Base-by-base conservation (phyloP, 2,888 invertebrate species). In the Lamproptera curius region DNA sequence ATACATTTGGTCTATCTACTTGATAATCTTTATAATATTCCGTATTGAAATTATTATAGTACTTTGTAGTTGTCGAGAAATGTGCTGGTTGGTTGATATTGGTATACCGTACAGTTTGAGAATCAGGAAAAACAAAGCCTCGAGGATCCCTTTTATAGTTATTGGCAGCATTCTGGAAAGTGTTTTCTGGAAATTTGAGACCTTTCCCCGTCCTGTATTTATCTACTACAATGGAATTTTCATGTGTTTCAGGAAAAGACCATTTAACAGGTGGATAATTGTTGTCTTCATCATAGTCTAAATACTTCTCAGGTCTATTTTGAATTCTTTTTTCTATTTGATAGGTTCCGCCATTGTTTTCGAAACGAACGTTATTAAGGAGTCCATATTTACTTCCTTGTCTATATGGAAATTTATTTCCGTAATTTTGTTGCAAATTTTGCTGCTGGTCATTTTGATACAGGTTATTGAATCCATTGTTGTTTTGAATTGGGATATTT, bases 301-400 rank as follows among this genome's bases (percentile, higher is more conserved):
- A 33, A 35, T 50, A 48, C 8, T 34, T 39, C 6, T 37, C 42
- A 10, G 71, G 76, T 50, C 65, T 76, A 50, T 77, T 81, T 62
- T 83, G 76, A 52, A 84, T 81, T 9, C 83, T 67, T 56, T 70
- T 74, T 51, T 83, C 64, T 33, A 75, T 73, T 54, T 55, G 52
- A 20, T 57, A 44, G 16, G 52, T 46, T 15, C 52, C 54, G n/a
- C 53, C 16, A n/a, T 36, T 37, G 44, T 58, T 58, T 55, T 56
- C 70, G 36, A 52, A 66, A 54, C 46, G 55, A 33, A 58, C 54
- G 36, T 55, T 51, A 42, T 62, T 64, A n/a, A 48, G 42, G 2
- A 45, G 40, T 11, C 62, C 61, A 38, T 63, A 55, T 15, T 57
- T 58, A 23, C 64, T 60, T 52, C 61, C 58, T n/a, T 20, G 4